A percentile compares a stretch with the other conserved stretches of the same genome.
phyloP scores from a whole-genome alignment of 2,888 invertebrate genomes.

The Miltochrista miniata region DNA sequence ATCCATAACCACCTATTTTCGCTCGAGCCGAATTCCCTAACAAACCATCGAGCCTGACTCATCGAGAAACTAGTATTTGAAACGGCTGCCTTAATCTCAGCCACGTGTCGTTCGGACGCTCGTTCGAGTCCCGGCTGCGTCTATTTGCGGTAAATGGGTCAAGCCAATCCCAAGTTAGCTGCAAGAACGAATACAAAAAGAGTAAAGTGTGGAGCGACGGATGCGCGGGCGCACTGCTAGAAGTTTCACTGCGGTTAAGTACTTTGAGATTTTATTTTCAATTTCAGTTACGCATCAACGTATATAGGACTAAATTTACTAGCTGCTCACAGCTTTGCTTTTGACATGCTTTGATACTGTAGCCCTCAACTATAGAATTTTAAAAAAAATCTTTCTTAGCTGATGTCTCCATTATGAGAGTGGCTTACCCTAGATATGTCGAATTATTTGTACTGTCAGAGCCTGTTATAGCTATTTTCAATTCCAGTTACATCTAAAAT shows the following conservation, averaged over 20 bases:
- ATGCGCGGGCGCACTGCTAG: constrained; percentile 24
- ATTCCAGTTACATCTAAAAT: too few relatives aligned
- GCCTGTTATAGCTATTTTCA: too few relatives aligned
- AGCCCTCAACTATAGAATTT: too few relatives aligned
- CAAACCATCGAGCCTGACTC: constrained; percentile 25
- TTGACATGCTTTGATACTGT: too few relatives aligned
- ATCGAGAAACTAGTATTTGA: constrained; percentile 27
- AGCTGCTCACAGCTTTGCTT: too few relatives aligned
- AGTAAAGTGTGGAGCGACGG: constrained; percentile 67
- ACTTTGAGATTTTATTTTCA: constrained; percentile 1
- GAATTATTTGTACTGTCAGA: too few relatives aligned
- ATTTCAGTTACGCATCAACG: not conserved
- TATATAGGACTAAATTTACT: too few relatives aligned
- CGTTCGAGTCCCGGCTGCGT: constrained; percentile 66
- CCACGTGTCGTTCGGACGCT: constrained; percentile 61
- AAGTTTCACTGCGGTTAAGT: constrained; percentile 25
- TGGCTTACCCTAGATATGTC: too few relatives aligned
- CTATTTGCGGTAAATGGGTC: constrained; percentile 81
- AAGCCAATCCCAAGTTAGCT: constrained; percentile 78
- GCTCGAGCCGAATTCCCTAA: constrained; percentile 2
- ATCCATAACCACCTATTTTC: not conserved
- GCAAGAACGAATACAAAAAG: constrained; percentile 83
- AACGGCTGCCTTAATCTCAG: constrained; percentile 37
- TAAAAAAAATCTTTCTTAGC: too few relatives aligned
- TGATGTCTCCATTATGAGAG: too few relatives aligned